These are phyloP conservation scores for Drosophila stalkeri DNA, from an alignment of 2,888 invertebrate genomes.

Conservation along the genomic window DNA sequence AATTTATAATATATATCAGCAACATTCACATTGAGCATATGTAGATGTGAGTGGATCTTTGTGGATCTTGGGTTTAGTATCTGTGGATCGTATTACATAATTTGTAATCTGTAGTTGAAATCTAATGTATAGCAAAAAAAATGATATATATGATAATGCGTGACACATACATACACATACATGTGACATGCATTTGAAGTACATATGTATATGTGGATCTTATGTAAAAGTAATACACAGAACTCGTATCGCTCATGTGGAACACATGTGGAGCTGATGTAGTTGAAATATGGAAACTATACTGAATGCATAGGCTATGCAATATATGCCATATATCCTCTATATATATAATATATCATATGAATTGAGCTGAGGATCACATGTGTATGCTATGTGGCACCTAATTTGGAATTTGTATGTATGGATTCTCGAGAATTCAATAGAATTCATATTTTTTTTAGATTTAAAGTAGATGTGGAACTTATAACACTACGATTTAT, in stretches of 20 bases:
- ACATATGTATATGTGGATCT: neutral
- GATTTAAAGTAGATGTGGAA: too few relatives aligned
- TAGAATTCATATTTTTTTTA: too few relatives aligned
- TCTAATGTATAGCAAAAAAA: neutral
- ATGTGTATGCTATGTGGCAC: neutral
- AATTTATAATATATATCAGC: neutral
- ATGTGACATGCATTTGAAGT: too few relatives aligned
- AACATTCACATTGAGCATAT: neutral
- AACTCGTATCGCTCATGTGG: neutral
- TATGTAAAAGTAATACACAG: neutral
- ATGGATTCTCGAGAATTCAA: neutral
- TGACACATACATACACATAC: too few relatives aligned
- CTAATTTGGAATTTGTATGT: neutral
- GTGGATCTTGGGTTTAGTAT: neutral
- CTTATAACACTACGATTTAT: neutral
- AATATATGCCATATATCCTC: too few relatives aligned
- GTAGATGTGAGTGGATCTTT: neutral
- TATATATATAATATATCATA: too few relatives aligned
- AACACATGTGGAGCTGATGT: neutral
- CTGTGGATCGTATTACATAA: neutral
- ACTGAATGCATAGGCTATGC: too few relatives aligned
- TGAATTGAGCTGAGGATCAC: neutral
- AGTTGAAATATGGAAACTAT: neutral
- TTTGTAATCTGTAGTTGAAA: neutral
- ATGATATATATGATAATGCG: neutral